Evolutionary conservation across 2,113 vertebrate species (phyloP).

Genomic region (Galbula dea): DNA sequence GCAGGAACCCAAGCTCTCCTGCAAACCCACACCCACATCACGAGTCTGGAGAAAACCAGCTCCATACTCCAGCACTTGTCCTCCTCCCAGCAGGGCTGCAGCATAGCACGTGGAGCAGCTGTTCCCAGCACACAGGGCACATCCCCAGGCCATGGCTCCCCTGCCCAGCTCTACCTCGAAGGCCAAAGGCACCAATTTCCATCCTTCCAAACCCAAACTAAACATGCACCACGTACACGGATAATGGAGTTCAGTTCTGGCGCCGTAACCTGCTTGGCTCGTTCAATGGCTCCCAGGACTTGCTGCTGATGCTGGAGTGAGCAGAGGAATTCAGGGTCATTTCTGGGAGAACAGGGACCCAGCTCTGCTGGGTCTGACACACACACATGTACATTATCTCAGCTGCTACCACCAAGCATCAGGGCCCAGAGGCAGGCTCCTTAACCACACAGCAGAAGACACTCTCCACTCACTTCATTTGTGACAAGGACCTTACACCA

Average conservation of each 20-base stretch:
- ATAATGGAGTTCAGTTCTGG: conserved; percentile 99
- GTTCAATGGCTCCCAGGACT: conserved; percentile 94
- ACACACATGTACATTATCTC: too few relatives aligned
- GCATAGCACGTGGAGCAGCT: neutral
- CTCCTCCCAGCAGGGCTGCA: neutral
- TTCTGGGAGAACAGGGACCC: neutral
- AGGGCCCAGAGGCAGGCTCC: neutral
- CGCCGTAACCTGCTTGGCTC: conserved; percentile 95
- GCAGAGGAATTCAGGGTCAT: neutral
- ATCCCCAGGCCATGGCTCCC: neutral
- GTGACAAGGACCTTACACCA: neutral
- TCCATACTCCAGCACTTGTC: neutral
- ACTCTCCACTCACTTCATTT: neutral
- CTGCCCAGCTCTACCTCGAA: rapidly evolving
- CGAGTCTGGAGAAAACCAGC: neutral
- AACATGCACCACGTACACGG: conserved; percentile 78
- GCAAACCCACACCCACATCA: rapidly evolving
- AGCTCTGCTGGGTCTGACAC: neutral
- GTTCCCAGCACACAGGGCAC: rapidly evolving
- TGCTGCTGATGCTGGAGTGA: conserved; percentile 92
- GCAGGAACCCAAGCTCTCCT: neutral
- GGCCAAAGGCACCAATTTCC: neutral
- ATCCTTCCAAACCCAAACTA: neutral
- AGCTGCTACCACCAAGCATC: neutral
- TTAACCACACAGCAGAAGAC: neutral